A percentile compares a stretch with the other conserved stretches of the same genome.
These are phyloP conservation scores for Parasteatoda tepidariorum DNA, from an alignment of 1,140 invertebrate species.

Conservation along the genomic window DNA sequence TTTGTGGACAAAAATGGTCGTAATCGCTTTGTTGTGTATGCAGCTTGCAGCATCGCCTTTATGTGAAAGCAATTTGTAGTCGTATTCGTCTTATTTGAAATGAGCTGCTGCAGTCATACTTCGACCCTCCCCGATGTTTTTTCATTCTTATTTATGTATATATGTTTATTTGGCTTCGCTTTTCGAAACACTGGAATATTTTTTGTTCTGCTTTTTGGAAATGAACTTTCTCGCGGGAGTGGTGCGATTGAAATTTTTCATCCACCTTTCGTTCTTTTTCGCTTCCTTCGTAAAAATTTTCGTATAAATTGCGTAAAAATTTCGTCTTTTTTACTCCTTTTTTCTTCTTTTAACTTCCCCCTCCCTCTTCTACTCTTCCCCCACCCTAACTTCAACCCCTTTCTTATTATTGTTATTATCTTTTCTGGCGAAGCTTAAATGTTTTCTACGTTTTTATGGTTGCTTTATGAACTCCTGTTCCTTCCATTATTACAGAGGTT, in stretches of 20 bases:
- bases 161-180: constrained; percentile 31
- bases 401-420: constrained; percentile 54
- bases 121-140: not conserved
- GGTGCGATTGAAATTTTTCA: constrained; percentile 44
- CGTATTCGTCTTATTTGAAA: constrained; percentile 39
- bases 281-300: not conserved
- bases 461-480: constrained; percentile 31
- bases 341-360: not conserved
- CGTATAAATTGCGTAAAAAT: constrained; percentile 1
- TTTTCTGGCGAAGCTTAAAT: constrained; percentile 31
- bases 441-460: constrained; percentile 36
- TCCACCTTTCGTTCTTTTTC: not conserved
- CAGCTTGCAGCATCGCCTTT: not conserved
- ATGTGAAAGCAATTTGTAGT: constrained; percentile 52
- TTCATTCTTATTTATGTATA: constrained; percentile 3
- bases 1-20: constrained; percentile 44
- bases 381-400: not conserved
- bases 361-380: not conserved
- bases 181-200: constrained; percentile 9
- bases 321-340: not conserved
- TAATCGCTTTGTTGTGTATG: not conserved
- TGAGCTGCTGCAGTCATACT: constrained; percentile 34
- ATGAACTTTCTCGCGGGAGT: constrained; percentile 50
- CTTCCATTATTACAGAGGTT: not conserved
- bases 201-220: constrained; percentile 3